Evolutionary conservation across 1,140 invertebrate genomes (phyloP).

Genomic region (Macrocentrus cingulum): DNA sequence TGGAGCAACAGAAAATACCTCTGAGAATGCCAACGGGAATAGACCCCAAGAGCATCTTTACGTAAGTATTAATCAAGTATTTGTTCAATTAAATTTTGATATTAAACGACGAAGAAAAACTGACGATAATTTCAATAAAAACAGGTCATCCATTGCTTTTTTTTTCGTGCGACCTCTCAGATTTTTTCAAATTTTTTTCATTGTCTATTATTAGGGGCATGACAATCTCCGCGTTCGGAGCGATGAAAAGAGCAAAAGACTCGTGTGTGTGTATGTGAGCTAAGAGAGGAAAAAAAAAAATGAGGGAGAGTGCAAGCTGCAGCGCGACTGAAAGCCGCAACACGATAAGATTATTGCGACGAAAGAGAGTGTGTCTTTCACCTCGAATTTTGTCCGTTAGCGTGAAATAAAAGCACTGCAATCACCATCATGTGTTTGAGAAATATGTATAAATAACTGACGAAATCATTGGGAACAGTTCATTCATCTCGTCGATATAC

Average conservation of each 20-base stretch:
- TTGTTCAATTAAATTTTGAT: not conserved
- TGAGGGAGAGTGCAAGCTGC: constrained; percentile 18
- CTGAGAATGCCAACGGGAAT: constrained; percentile 59
- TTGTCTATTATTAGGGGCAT: constrained; percentile 51
- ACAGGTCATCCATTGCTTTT: constrained; percentile 47
- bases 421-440: not conserved
- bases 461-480: constrained; percentile 18
- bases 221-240: constrained; percentile 47
- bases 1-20: constrained; percentile 60
- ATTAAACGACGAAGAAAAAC: too few species aligned
- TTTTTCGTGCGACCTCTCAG: constrained; percentile 37
- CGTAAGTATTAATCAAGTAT: constrained; percentile 62
- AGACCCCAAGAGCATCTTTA: constrained; percentile 69
- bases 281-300: not conserved
- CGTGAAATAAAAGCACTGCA: not conserved
- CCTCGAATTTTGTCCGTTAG: constrained; percentile 16
- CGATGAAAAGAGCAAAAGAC: constrained; percentile 14
- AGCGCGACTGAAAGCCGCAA: not conserved
- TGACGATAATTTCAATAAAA: too few species aligned
- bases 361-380: constrained; percentile 17
- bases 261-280: not conserved
- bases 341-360: constrained; percentile 14
- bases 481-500: constrained; percentile 21
- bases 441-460: constrained; percentile 3
- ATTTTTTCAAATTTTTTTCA: constrained; percentile 53